These are phyloP conservation scores for Drosophila macrospina DNA, from an alignment of 2,888 invertebrate genomes.

Conservation along the genomic window DNA sequence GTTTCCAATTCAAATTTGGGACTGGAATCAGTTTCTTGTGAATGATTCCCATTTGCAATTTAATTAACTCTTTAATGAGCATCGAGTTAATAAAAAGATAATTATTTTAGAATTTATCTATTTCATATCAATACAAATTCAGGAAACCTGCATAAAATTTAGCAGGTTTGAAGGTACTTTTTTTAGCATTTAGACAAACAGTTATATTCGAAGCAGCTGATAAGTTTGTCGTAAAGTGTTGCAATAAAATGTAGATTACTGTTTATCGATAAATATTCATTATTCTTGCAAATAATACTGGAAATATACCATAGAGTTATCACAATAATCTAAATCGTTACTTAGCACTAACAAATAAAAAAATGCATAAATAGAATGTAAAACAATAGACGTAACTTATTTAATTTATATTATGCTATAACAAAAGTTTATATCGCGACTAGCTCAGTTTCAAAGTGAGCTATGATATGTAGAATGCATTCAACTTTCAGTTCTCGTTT, in stretches of 20 bases:
- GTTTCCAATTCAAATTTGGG: background rate
- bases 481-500: constrained; percentile 6
- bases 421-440: background rate
- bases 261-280: constrained; percentile 2
- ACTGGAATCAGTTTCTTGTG: constrained; percentile 1
- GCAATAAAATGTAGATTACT: background rate
- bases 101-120: constrained; percentile 15
- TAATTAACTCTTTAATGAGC: constrained; percentile 5
- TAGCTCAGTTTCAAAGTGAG: background rate
- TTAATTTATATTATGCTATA: background rate
- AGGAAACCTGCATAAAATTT: constrained; percentile 4
- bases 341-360: background rate
- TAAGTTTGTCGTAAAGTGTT: background rate
- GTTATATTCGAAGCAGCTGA: constrained; percentile 7
- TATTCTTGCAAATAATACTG: background rate
- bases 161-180: background rate
- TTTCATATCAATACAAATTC: background rate
- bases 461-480: background rate
- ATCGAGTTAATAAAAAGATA: constrained; percentile 15
- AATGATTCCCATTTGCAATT: constrained; percentile 3
- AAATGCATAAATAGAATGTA: background rate
- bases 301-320: background rate
- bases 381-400: background rate
- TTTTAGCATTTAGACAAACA: constrained; percentile 1
- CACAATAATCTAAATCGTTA: constrained; percentile 1